phyloP scores from a whole-genome alignment of 2,797 vertebrate species.

The Lepus townsendii region DNA sequence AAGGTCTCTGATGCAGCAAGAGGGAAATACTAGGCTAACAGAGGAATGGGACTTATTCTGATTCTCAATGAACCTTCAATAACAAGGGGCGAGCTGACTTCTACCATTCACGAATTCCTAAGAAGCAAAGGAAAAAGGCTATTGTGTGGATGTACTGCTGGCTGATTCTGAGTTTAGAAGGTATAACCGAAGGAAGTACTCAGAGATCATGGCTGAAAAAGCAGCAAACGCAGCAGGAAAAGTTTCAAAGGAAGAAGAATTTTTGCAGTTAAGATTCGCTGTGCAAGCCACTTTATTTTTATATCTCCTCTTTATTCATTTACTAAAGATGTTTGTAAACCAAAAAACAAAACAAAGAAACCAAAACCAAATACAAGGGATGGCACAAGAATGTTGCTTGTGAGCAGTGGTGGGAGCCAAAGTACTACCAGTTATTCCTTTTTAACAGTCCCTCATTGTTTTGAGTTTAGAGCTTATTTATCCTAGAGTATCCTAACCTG shows the following conservation, averaged over 20 bases:
- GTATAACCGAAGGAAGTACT: slow-evolving; percentile 97
- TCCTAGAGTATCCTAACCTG: background rate
- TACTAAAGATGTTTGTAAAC: slow-evolving; percentile 62
- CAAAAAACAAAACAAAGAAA: background rate
- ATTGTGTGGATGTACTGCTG: slow-evolving; percentile 96
- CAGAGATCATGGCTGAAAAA: slow-evolving; percentile 94
- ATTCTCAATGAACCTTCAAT: background rate
- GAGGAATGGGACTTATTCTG: background rate
- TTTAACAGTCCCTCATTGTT: background rate
- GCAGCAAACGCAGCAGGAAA: slow-evolving; percentile 93
- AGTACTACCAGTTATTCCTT: background rate
- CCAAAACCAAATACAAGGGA: background rate
- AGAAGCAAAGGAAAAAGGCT: slow-evolving; percentile 96
- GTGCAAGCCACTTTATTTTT: slow-evolving; percentile 74
- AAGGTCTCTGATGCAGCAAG: background rate
- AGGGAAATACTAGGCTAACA: background rate
- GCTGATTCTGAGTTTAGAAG: slow-evolving; percentile 97
- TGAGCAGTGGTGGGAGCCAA: background rate
- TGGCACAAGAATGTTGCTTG: background rate
- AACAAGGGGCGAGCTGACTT: slow-evolving; percentile 90
- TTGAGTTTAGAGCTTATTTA: background rate
- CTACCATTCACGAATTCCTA: slow-evolving; percentile 96
- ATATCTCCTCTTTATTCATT: slow-evolving; percentile 48
- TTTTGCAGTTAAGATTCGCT: slow-evolving; percentile 90
- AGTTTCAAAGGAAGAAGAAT: slow-evolving; percentile 93